Conservation (phyloP, 2,888 invertebrate genomes). For the Nemotelus nigrinus region DNA sequence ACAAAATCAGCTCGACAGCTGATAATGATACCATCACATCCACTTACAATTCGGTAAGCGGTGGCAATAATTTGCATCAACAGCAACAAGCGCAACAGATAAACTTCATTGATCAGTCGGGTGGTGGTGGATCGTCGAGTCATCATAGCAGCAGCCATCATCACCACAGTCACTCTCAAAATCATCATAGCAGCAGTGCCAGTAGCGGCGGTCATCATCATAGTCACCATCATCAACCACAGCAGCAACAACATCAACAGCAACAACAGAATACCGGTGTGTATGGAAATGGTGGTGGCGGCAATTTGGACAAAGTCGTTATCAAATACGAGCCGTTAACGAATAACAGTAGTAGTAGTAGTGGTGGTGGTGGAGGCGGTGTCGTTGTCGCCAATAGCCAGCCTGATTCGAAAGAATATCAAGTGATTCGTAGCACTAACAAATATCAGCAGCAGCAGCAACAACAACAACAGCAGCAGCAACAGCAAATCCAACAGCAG, state of each 20-base stretch:
- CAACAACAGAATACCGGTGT: constrained; percentile 32
- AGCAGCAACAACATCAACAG: constrained; percentile 41
- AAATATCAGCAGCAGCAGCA: constrained; percentile 53
- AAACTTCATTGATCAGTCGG: constrained; percentile 46
- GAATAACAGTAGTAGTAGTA: constrained; percentile 25
- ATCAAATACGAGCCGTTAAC: constrained; percentile 50
- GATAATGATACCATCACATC: constrained; percentile 52
- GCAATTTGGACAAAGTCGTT: constrained; percentile 50
- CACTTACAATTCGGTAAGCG: constrained; percentile 49
- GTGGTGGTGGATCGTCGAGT: constrained; percentile 25
- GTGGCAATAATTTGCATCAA: constrained; percentile 47
- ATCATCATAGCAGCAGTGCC: constrained; percentile 42
- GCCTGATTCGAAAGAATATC: constrained; percentile 49
- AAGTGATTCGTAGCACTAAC: constrained; percentile 52
- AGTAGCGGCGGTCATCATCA: constrained; percentile 24
- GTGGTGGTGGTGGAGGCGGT: constrained; percentile 40
- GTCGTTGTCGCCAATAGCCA: constrained; percentile 40
- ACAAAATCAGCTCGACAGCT: constrained; percentile 44
- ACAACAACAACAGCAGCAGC: constrained; percentile 51
- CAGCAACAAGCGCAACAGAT: constrained; percentile 41
- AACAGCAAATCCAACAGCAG: constrained; percentile 49
- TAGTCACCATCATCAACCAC: constrained; percentile 19
- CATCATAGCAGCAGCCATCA: constrained; percentile 14
- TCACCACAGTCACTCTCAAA: constrained; percentile 37
- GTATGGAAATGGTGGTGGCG: constrained; percentile 47